Evolutionary conservation across 2,888 invertebrate genomes (phyloP).

Genomic region (Tetragonisca angustula): DNA sequence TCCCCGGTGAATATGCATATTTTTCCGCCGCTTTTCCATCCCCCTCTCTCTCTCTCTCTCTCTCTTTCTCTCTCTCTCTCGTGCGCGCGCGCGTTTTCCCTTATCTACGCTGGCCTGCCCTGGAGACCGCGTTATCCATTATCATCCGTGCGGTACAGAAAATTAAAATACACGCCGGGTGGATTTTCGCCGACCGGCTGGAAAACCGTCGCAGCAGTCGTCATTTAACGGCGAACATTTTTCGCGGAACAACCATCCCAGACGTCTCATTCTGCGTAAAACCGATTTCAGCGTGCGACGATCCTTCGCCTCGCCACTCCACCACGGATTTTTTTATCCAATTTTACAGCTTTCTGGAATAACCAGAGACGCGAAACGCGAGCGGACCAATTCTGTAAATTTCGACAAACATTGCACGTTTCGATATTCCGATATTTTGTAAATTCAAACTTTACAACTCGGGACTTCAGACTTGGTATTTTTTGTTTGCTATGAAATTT

Average conservation of each 20-base stretch:
- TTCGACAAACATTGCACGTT: too few species aligned
- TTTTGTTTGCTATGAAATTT: too few species aligned
- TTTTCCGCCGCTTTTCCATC: neutral
- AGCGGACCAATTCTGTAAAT: too few species aligned
- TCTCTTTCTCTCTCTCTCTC: too few species aligned
- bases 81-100: neutral
- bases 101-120: neutral
- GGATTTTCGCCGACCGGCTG: neutral
- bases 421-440: too few species aligned
- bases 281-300: neutral
- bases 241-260: neutral
- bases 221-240: neutral
- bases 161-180: conserved; percentile 43
- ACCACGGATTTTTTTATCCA: neutral
- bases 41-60: too few species aligned
- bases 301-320: neutral
- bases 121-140: conserved; percentile 31
- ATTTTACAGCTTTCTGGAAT: neutral
- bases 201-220: neutral
- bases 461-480: too few species aligned
- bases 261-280: neutral
- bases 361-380: neutral
- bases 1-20: conserved; percentile 41
- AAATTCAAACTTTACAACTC: too few species aligned
- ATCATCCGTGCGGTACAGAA: conserved; percentile 35